Evolutionary conservation across 2,888 invertebrate genomes (phyloP).

Genomic region (Cenopis cana): DNA sequence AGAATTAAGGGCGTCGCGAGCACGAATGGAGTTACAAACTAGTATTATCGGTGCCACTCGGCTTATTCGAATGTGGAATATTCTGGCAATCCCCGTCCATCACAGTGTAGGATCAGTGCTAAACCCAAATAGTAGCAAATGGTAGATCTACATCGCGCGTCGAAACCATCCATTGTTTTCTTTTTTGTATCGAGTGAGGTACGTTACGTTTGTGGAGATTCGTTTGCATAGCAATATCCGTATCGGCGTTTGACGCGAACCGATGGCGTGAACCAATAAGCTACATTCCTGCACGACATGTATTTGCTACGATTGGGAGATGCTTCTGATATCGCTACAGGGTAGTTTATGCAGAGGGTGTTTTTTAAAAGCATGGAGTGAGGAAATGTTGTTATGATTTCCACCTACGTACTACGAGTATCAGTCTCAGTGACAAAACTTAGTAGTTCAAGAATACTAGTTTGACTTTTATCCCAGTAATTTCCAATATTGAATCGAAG

Average conservation of each 20-base stretch:
- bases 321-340: slow-evolving; percentile 8
- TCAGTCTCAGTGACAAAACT: no score
- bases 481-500: neutral
- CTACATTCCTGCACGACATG: slow-evolving; percentile 27
- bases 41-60: slow-evolving; percentile 36
- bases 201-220: slow-evolving; percentile 38
- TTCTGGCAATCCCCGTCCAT: slow-evolving; percentile 40
- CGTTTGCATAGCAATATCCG: slow-evolving; percentile 42
- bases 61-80: slow-evolving; percentile 38
- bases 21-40: slow-evolving; percentile 17
- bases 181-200: slow-evolving; percentile 33
- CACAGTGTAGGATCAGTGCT: slow-evolving; percentile 39
- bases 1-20: slow-evolving; percentile 12
- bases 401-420: no score
- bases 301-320: slow-evolving; percentile 22
- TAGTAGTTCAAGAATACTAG: neutral
- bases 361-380: neutral
- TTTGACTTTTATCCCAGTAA: neutral
- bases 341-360: neutral
- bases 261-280: slow-evolving; percentile 24
- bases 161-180: slow-evolving; percentile 38
- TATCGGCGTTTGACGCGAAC: slow-evolving; percentile 24
- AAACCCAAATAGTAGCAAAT: slow-evolving; percentile 43
- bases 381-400: neutral
- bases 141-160: slow-evolving; percentile 39